Base-by-base conservation (phyloP, 2,888 invertebrate genomes). In the Orchestes rusci region DNA sequence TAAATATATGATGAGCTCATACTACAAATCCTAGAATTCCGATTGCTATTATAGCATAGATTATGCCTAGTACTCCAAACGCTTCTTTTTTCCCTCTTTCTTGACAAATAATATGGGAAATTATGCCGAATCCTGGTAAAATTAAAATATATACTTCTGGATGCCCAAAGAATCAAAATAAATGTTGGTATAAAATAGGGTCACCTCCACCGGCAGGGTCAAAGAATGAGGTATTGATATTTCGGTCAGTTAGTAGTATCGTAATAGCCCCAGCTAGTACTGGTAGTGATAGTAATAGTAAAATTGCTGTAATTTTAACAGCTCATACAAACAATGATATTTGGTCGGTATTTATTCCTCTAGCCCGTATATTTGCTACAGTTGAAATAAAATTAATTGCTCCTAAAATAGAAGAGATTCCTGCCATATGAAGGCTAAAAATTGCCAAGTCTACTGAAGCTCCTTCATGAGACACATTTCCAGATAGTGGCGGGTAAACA, bases 121-220 rank as follows among this genome's bases (percentile, higher is more conserved):
- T 80, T 73, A 87, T 76, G 0, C 86, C 85, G 74, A 88, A 87
- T 67, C 81, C 85, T 0, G 85, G 85, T 58, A 87, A 62, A 80
- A 87, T 86, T 73, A 87, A 70, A 87, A 87, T 85, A 70, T 88
- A 89, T 51, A 88, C 85, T 78, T 88, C 86, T 7, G 86, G 87
- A 43, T 88, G 87, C 0, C 86, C 87, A 76, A 88, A 89, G 72
- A 88, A 88, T 79, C 86, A 88, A 71, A 89, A 86, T 75, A 87
- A 70, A 66, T 88, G 85, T 77, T 87, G 84, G 41, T 82, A 87
- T 56, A 88, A 56, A 70, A 88, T 78, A 2, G 85, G 86, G 43
- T 88, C 86, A 40, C 86, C 88, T 18, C 86, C 87, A 48, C 84
- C 85, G 0, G 77, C 73, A 0, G 84, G 84, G 23, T 87, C 84